Base-by-base conservation (phyloP, 2,797 vertebrate species). In the Salarias fasciatus region DNA sequence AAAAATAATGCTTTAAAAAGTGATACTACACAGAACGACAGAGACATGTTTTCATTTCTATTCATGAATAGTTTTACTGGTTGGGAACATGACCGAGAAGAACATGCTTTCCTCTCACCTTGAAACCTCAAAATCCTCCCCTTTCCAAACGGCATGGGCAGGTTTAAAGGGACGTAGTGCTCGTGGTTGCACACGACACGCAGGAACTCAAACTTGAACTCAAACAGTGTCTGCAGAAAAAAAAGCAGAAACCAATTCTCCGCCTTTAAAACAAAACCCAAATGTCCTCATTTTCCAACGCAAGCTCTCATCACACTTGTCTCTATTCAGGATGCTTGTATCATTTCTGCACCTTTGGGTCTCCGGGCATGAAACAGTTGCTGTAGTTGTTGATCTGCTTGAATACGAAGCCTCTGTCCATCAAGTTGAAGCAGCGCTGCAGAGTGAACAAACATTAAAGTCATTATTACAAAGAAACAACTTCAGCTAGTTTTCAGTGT, bases 301-400 rank as follows among this genome's bases (percentile, higher is more conserved):
- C 8, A 0, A 5, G 10, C 10, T 28, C 6, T 38, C 8, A 37
- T 13, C 8, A 7, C 13, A 46, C 50, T 11, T n/a, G 5, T 64
- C 48, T 46, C 9, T 47, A 11, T 44, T 11, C 51, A 49, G 6
- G n/a, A 2, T 14, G 33, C 28, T 7, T 44, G 6, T 0, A 2
- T 15, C 0, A 2, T 37, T n/a, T 11, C 4, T 2, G 3, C 57
- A 99, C 98, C 96, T 98, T 99, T 0, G 98, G 91, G 77, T 99
- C 97, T 88, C 96, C 97, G n/a, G 97, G 96, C 73, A 95, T 85
- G 82, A 99, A 99, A 84, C 94, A 95, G 88, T 94, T 95, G 81
- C 95, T 95, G 63, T 99, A 99, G 90, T 97, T 97, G 92, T 99
- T 99, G 89, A 99, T 99, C 87, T 96, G 97, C 81, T 99, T 99